Percentiles rank a stretch among this genome's conserved stretches.
Evolutionary conservation across 2,113 vertebrate genomes (phyloP).

Genomic region (Tiliqua scincoides): DNA sequence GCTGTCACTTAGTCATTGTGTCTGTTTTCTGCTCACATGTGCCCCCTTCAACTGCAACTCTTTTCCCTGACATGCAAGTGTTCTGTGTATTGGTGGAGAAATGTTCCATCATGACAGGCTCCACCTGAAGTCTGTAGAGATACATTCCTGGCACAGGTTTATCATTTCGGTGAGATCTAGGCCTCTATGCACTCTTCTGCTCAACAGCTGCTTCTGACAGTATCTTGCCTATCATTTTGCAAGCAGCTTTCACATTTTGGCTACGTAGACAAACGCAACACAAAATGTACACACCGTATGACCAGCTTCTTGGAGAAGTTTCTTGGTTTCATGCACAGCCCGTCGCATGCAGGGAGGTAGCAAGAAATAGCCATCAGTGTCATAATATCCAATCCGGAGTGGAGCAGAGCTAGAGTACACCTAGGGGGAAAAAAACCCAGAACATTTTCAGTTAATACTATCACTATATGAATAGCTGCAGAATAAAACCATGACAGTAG

Average conservation of each 20-base stretch:
- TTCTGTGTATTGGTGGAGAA: no score
- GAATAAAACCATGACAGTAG: neutral
- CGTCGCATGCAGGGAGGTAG: constrained; percentile 85
- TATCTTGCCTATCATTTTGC: neutral
- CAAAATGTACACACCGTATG: constrained; percentile 80
- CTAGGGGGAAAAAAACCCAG: constrained; percentile 60
- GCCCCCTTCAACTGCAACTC: no score
- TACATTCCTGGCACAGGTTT: no score
- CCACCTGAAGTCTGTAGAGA: no score
- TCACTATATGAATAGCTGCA: neutral
- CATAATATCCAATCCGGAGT: constrained; percentile 87
- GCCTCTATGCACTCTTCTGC: neutral
- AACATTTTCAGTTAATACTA: neutral
- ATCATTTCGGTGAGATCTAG: no score
- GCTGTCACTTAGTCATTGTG: no score
- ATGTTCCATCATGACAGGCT: no score
- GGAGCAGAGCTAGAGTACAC: constrained; percentile 79
- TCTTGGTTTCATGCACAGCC: constrained; percentile 79
- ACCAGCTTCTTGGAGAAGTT: constrained; percentile 84
- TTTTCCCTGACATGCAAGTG: no score
- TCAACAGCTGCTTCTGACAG: neutral
- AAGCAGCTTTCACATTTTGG: neutral
- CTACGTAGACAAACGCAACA: neutral
- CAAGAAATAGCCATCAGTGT: constrained; percentile 76
- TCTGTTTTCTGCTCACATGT: no score